Percentiles rank a stretch among this genome's conserved stretches.
phyloP scores from a whole-genome alignment of 2,888 invertebrate species.

The Drosophila emarginata region DNA sequence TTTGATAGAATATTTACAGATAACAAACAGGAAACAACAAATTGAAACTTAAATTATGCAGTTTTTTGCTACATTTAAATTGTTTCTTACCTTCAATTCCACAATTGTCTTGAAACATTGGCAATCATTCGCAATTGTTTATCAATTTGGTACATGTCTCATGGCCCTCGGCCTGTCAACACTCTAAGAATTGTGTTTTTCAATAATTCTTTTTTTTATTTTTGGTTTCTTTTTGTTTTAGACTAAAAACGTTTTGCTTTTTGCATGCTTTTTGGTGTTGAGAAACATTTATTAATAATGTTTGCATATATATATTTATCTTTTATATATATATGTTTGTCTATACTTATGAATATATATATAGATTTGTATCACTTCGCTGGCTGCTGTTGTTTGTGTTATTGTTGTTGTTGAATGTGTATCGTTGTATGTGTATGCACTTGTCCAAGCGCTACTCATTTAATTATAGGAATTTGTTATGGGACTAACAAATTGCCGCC shows the following conservation, averaged over 20 bases:
- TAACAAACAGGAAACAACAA: no score
- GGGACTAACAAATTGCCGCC: constrained; percentile 3
- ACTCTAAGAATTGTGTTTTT: constrained; percentile 3
- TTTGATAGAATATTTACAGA: no score
- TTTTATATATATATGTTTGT: neutral
- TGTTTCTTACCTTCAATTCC: no score
- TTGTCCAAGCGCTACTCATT: constrained; percentile 2
- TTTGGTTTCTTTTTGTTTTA: neutral
- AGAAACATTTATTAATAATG: constrained; percentile 4
- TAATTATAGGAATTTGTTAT: constrained; percentile 7
- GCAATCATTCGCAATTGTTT: constrained; percentile 3
- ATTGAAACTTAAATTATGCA: no score
- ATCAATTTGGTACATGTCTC: constrained; percentile 5
- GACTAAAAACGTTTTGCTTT: constrained; percentile 2
- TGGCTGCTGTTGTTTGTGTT: constrained; percentile 1
- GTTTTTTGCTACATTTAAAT: no score
- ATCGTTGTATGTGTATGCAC: constrained; percentile 10
- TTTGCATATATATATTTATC: constrained; percentile 3
- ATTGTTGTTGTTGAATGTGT: constrained; percentile 21
- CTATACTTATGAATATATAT: neutral
- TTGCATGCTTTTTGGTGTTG: constrained; percentile 1
- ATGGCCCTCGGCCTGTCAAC: constrained; percentile 3
- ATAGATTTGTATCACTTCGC: neutral
- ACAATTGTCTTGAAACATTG: neutral
- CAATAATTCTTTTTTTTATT: constrained; percentile 6